Conservation (phyloP, 2,888 invertebrate species). For the Drosophila mimica region DNA sequence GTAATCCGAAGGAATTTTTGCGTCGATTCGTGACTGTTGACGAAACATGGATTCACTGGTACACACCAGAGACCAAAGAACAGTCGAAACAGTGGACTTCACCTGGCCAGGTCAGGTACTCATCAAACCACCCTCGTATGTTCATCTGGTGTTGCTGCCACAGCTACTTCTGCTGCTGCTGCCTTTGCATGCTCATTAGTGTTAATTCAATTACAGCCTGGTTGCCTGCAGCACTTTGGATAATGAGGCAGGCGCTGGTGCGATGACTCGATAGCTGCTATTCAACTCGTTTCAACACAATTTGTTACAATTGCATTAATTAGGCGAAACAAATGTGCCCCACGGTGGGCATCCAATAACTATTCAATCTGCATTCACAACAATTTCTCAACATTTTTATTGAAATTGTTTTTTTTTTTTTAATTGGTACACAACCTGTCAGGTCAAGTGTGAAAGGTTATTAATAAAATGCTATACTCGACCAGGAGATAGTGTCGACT, state of each 20-base stretch:
- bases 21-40: no score
- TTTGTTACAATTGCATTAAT: constrained; percentile 78
- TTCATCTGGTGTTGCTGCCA: neutral
- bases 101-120: no score
- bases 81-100: no score
- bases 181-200: constrained; percentile 63
- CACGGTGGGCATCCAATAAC: neutral
- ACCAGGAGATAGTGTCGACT: neutral
- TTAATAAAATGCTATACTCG: neutral
- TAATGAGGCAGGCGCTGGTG: constrained; percentile 61
- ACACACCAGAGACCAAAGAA: no score
- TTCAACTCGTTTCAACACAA: constrained; percentile 50
- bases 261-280: constrained; percentile 47
- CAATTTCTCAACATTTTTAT: constrained; percentile 11
- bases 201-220: constrained; percentile 69
- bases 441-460: neutral
- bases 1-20: no score
- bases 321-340: constrained; percentile 45
- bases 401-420: neutral
- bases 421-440: neutral
- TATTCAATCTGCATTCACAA: constrained; percentile 10
- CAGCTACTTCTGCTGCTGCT: neutral
- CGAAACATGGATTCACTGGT: no score
- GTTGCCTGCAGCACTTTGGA: constrained; percentile 68
- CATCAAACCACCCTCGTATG: no score